Evolutionary conservation across 2,113 vertebrate genomes (phyloP), one percentile per base, ranked within the genome.

Genomic region (Cyanistes caeruleus): DNA sequence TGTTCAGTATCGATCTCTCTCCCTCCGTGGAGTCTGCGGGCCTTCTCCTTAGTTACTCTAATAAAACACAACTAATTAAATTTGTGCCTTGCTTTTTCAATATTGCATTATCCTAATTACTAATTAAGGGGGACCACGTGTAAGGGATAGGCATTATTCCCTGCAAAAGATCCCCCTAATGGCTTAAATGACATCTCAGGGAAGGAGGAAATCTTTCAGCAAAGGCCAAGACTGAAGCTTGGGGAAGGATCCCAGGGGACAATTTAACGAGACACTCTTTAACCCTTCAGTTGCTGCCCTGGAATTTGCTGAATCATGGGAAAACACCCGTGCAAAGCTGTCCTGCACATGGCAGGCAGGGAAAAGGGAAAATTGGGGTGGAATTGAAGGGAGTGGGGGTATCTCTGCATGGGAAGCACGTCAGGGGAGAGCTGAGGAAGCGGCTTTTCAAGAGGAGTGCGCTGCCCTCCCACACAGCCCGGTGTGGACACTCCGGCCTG

Each of bases 31-130:
- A 88, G 84, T 85, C 84, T n/a, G 2, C 87, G 93, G 75, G 60
- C 79, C 89, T 95, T 95, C 96, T 93, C 91, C 89, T 93, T 84
- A 94, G 91, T 94, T 95, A 96, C 95, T 90, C 95, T 69, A 94
- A 95, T 97, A 95, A 97, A 97, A 83, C 43, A 65, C 70, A 95
- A 67, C 92, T 88, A 93, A 95, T 88, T 84, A 88, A 93, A 84
- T 89, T 63, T 89, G 85, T 81, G 87, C 79, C 83, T 92, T 48
- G 67, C 46, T 63, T 88, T 92, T 92, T 85, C 81, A 81, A 91
- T 88, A 86, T 69, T 83, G 94, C 49, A 31, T 92, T 82, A 86
- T 51, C 89, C 92, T 87, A 80, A 93, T 74, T 78, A 58, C 93
- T 91, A 94, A 82, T 87, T 90, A 96, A 85, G 81, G 88, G 52